Conservation (phyloP, 2,113 vertebrate genomes). For the Raphicerus campestris region DNA sequence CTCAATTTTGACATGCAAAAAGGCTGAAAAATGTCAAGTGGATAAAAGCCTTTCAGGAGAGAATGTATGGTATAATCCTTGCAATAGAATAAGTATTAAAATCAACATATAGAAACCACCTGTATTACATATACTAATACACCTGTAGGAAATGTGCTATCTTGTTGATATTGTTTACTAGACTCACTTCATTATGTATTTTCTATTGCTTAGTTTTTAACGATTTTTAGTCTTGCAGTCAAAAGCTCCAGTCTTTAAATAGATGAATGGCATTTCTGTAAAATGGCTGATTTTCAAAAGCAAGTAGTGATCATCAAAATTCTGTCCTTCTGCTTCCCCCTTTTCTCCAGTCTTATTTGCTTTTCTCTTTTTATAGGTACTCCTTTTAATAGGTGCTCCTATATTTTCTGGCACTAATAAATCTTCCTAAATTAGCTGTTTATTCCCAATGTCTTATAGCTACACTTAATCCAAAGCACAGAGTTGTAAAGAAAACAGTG, state of each 20-base stretch:
- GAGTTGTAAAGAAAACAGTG: background rate
- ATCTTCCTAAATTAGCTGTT: background rate
- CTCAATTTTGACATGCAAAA: background rate
- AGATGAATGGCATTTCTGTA: background rate
- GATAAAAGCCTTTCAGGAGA: background rate
- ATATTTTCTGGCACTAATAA: background rate
- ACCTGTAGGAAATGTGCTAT: background rate
- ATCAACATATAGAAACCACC: background rate
- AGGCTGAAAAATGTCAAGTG: background rate
- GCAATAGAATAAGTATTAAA: background rate
- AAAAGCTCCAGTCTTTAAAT: background rate
- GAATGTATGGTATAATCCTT: background rate
- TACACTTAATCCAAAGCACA: background rate
- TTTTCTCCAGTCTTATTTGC: background rate
- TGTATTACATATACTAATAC: background rate
- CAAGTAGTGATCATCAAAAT: background rate
- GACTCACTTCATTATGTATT: background rate
- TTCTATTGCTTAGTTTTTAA: background rate
- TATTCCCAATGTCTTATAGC: background rate
- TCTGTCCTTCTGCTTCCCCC: background rate
- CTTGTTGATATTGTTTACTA: background rate
- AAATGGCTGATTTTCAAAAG: background rate
- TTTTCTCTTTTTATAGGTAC: no score
- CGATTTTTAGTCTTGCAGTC: background rate
- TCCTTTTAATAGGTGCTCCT: background rate